Evolutionary conservation across 2,888 invertebrate genomes (phyloP), one percentile per base, ranked within the genome.

Genomic region (Mechanitis messenoides): DNA sequence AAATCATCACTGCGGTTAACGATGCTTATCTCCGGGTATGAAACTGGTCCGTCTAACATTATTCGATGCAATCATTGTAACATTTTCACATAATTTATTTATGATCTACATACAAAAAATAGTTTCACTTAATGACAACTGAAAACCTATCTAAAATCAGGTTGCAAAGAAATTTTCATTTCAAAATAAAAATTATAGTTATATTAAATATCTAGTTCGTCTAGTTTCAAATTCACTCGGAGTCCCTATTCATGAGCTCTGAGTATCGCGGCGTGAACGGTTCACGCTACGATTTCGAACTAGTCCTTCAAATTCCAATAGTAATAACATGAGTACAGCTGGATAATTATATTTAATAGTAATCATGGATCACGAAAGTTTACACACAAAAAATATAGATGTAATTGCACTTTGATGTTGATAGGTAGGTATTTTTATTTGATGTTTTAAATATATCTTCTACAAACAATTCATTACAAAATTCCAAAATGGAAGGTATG

Each of bases 51-150:
- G 78, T 77, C 83, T 76, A 78, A 71, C 79, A 81, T 88, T 87
- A 89, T 87, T 88, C 87, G 79, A 83, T 78, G 85, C 87, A 89
- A 90, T 88, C 88, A 87, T 87, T 82, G 86, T 87, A 87, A 38
- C 89, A 89, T 89, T 89, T 90, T 89, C 88, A 89, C 90, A 87
- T 88, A 87, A 86, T 89, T 85, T 86, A 81, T 86, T 89, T 86
- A 83, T 84, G 20, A 20, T 20, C 20, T 20, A 20, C 20, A 20
- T 20, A 20, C 20, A 20, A 20, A 20, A 20, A 20, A 20, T 20
- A 20, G 20, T 20, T 20, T 20, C 20, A 20, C 20, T 20, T 20
- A 20, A 20, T 89, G 87, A 87, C 78, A 82, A 84, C 84, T 88
- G 20, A 20, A 20, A 20, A 20, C 20, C 20, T 20, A 20, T 20